Evolutionary conservation across 2,113 vertebrate genomes (phyloP).

Genomic region (Phycodurus eques): DNA sequence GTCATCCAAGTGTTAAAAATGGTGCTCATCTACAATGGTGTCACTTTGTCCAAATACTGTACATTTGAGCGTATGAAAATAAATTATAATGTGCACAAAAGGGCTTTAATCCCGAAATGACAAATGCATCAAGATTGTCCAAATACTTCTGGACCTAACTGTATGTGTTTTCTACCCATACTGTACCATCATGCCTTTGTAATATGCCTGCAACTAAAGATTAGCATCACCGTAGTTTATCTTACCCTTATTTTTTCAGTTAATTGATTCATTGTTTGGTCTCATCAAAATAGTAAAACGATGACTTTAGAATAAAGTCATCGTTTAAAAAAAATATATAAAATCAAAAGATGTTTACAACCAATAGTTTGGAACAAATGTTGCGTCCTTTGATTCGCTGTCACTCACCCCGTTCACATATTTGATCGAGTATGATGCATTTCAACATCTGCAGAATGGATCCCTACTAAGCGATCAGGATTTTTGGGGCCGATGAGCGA

Average conservation of each 20-base stretch:
- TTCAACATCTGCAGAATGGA: background rate
- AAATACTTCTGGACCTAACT: background rate
- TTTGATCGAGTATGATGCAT: background rate
- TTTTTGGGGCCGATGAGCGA: too few species aligned
- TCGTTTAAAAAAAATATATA: too few species aligned
- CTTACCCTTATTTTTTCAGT: background rate
- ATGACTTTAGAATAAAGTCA: background rate
- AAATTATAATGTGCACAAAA: too few species aligned
- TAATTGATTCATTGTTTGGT: background rate
- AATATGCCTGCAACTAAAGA: background rate
- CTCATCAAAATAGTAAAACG: background rate
- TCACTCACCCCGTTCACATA: background rate
- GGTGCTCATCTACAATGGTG: background rate
- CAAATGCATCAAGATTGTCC: background rate
- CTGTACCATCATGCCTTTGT: background rate
- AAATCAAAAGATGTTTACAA: background rate
- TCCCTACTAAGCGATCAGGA: too few species aligned
- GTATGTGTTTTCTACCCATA: background rate
- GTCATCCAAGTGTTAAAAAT: background rate
- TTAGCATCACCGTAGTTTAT: background rate
- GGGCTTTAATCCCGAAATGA: background rate
- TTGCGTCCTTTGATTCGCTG: background rate
- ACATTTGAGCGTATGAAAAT: background rate
- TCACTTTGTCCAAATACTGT: background rate
- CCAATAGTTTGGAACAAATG: background rate